Conservation (phyloP, 2,113 vertebrate genomes). For the Aviceda subcristata region DNA sequence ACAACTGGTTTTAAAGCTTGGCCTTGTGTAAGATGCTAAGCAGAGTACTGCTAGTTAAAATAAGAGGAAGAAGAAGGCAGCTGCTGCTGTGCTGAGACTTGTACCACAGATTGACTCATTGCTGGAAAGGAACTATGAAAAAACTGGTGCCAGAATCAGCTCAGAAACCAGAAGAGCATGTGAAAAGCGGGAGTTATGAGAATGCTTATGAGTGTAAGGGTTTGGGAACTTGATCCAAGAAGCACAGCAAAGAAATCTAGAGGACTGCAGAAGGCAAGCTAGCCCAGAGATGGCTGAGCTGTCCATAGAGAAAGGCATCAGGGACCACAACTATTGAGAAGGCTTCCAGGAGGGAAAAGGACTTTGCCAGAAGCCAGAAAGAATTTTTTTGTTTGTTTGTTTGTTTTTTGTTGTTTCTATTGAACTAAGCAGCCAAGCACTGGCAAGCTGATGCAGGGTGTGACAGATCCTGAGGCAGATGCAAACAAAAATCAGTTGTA, state of each 20-base stretch:
- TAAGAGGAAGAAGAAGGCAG: conserved; percentile 4
- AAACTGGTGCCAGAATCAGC: conserved; percentile 11
- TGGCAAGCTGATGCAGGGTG: not conserved
- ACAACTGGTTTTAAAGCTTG: not conserved
- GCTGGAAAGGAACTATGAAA: conserved; percentile 36
- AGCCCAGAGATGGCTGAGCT: not conserved
- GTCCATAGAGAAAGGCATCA: not conserved
- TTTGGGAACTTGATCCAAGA: conserved; percentile 12
- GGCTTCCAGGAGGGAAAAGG: not conserved
- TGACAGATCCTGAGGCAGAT: not conserved
- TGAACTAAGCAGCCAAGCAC: not conserved
- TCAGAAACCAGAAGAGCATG: not conserved
- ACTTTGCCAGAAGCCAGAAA: not conserved
- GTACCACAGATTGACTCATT: conserved; percentile 28
- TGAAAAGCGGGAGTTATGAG: not conserved
- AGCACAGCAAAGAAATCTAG: not conserved
- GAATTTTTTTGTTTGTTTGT: rapidly evolving
- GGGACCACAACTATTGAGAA: not conserved
- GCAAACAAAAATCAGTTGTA: not conserved
- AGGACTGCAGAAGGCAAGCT: not conserved
- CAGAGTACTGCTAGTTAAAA: not conserved
- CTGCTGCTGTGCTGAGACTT: conserved; percentile 45
- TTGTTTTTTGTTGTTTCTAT: not conserved
- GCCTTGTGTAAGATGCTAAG: not conserved
- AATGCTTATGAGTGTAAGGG: not conserved